Conservation (phyloP, 2,797 vertebrate species). For the Sciurus vulgaris region DNA sequence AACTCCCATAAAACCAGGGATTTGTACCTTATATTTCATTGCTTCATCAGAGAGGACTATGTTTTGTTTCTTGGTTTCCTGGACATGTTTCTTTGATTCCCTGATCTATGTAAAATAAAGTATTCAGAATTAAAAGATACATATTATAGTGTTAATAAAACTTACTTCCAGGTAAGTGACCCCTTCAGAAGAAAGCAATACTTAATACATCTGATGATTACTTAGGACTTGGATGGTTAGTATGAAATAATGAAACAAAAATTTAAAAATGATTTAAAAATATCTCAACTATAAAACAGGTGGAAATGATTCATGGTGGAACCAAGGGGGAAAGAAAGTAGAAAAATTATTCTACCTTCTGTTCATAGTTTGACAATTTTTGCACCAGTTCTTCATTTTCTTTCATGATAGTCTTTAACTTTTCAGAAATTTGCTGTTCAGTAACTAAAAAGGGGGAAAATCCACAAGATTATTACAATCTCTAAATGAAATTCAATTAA, state of each 20-base stretch:
- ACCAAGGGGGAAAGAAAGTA: background rate
- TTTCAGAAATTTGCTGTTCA: constrained; percentile 93
- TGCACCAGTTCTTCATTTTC: constrained; percentile 92
- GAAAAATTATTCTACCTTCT: constrained; percentile 89
- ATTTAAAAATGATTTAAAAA: constrained; percentile 52
- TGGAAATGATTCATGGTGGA: constrained; percentile 17
- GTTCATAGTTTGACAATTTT: constrained; percentile 92
- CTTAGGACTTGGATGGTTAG: background rate
- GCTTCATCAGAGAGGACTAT: constrained; percentile 89
- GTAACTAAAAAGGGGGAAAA: constrained; percentile 90
- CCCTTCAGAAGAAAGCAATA: background rate
- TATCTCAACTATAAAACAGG: background rate
- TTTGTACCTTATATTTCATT: constrained; percentile 91
- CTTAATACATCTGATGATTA: background rate
- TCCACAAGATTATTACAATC: background rate
- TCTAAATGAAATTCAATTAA: background rate
- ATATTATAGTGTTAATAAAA: background rate
- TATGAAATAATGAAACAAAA: constrained; percentile 8
- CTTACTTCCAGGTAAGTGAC: background rate
- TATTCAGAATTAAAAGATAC: constrained; percentile 55
- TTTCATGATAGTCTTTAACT: constrained; percentile 91
- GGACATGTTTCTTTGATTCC: constrained; percentile 91
- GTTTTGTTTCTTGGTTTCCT: constrained; percentile 90
- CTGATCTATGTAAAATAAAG: constrained; percentile 89
- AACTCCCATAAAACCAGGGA: background rate